Evolutionary conservation across 1,140 invertebrate species (phyloP).

Genomic region (Gonatopus flavifemur): DNA sequence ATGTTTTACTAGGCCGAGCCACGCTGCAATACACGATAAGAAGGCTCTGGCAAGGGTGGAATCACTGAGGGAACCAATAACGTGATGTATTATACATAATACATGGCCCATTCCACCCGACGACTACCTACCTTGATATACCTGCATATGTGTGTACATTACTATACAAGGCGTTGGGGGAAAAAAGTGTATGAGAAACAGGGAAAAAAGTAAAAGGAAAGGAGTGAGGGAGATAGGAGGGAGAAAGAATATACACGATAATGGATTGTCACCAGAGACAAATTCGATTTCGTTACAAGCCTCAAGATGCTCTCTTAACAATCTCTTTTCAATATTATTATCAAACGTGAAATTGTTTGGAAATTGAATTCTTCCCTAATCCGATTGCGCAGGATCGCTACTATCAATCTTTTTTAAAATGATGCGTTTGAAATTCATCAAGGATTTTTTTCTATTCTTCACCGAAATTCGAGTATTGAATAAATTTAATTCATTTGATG

Average conservation of each 20-base stretch:
- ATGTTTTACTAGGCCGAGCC: slow-evolving; percentile 56
- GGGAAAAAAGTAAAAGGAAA: slow-evolving; percentile 4
- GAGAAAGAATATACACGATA: slow-evolving; percentile 28
- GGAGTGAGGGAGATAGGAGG: slow-evolving; percentile 1
- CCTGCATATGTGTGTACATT: slow-evolving; percentile 30
- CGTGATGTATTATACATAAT: slow-evolving; percentile 61
- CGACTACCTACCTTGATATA: slow-evolving; percentile 29
- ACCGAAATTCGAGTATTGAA: too few species aligned
- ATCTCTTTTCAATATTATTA: neutral
- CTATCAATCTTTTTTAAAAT: too few species aligned
- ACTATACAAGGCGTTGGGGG: slow-evolving; percentile 15
- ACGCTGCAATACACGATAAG: slow-evolving; percentile 50
- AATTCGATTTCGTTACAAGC: slow-evolving; percentile 35
- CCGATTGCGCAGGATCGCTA: too few species aligned
- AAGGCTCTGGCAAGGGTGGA: slow-evolving; percentile 47
- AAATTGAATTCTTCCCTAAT: too few species aligned
- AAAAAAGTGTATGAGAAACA: slow-evolving; percentile 16
- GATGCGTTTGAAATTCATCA: too few species aligned
- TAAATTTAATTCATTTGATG: too few species aligned
- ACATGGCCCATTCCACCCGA: slow-evolving; percentile 46
- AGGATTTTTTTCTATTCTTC: too few species aligned
- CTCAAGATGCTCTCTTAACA: neutral
- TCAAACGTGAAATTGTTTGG: too few species aligned
- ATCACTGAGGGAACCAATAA: slow-evolving; percentile 59
- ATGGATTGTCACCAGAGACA: slow-evolving; percentile 40